Conservation (phyloP, 2,113 vertebrate species). For the Lasiurus cinereus region DNA sequence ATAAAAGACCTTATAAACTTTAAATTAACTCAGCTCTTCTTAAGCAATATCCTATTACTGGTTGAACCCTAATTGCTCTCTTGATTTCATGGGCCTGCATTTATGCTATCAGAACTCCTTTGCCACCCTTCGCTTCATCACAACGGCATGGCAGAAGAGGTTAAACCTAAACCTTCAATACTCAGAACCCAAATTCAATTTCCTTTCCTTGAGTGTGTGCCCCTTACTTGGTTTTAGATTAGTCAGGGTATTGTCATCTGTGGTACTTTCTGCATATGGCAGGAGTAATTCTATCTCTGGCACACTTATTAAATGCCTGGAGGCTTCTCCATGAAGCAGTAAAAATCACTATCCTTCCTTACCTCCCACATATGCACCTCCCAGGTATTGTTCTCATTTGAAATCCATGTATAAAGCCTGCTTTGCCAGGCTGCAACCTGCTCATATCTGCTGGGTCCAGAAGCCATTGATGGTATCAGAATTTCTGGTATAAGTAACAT, state of each 20-base stretch:
- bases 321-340: neutral
- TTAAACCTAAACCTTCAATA: neutral
- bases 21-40: neutral
- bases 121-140: neutral
- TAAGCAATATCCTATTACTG: neutral
- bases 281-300: neutral
- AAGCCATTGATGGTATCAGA: neutral
- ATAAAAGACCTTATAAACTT: neutral
- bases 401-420: neutral
- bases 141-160: neutral
- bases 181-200: neutral
- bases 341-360: neutral
- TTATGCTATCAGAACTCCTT: neutral
- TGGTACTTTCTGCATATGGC: neutral
- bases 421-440: neutral
- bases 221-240: neutral
- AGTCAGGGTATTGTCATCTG: neutral
- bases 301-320: no score
- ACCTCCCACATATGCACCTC: accelerated
- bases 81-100: neutral
- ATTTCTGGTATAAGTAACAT: neutral
- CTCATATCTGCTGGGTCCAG: neutral
- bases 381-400: neutral
- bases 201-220: neutral
- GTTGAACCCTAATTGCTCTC: neutral